These are phyloP conservation scores for Brachypodius melanocephalos DNA, from an alignment of 2,113 vertebrate genomes.

Conservation along the genomic window DNA sequence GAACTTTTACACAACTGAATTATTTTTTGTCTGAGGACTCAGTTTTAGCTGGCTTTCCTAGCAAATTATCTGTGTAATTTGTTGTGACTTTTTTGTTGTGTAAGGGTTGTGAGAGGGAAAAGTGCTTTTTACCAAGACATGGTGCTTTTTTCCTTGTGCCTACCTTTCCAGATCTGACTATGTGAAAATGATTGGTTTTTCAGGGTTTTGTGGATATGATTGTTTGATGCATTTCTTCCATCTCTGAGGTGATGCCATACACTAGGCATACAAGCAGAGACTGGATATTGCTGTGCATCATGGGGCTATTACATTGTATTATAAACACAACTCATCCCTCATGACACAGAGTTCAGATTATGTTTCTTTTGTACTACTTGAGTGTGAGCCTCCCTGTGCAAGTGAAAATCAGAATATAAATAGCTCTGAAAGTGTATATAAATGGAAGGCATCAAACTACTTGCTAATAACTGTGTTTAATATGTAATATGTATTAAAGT, in stretches of 20 bases:
- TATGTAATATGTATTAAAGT: neutral
- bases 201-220: neutral
- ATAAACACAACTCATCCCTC: neutral
- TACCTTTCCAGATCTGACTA: neutral
- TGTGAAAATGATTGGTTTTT: neutral
- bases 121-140: neutral
- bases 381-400: neutral
- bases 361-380: neutral
- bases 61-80: neutral
- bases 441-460: neutral
- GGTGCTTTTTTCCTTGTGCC: neutral
- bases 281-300: neutral
- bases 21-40: neutral
- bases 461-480: neutral
- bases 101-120: neutral
- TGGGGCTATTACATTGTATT: rapidly evolving
- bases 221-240: neutral
- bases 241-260: neutral
- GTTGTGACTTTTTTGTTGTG: neutral
- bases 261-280: neutral
- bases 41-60: neutral
- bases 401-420: neutral
- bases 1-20: neutral
- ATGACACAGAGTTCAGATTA: neutral
- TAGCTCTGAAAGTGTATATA: neutral